Conservation (phyloP, 2,113 vertebrate genomes). For the Mola mola region DNA sequence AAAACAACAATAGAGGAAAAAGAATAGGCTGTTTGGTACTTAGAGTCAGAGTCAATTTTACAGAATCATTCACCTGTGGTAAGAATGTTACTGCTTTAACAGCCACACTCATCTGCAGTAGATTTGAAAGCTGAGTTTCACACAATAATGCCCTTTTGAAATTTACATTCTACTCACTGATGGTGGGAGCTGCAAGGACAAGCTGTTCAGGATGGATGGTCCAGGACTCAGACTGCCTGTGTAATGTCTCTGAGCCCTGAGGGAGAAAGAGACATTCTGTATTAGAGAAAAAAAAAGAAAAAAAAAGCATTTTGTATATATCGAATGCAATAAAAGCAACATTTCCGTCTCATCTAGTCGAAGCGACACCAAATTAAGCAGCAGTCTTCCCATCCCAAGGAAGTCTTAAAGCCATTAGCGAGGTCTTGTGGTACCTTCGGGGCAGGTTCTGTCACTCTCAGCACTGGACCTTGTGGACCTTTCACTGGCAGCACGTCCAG, state of each 20-base stretch:
- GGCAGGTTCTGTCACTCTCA: constrained; percentile 65
- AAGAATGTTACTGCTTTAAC: neutral
- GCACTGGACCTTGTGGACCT: constrained; percentile 87
- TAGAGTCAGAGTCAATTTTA: neutral
- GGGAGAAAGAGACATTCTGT: neutral
- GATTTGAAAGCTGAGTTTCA: neutral
- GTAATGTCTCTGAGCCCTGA: constrained; percentile 51
- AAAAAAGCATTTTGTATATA: too few species aligned
- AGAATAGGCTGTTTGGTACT: too few species aligned
- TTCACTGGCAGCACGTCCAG: constrained; percentile 95
- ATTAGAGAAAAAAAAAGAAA: constrained; percentile 12
- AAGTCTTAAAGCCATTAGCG: neutral
- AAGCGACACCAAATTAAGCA: constrained; percentile 3
- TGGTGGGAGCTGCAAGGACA: constrained; percentile 82
- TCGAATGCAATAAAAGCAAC: neutral
- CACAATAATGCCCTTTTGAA: neutral
- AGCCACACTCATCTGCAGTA: neutral
- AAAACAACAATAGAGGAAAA: constrained; percentile 15
- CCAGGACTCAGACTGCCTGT: constrained; percentile 80
- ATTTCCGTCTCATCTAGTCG: neutral
- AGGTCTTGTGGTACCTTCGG: constrained; percentile 51
- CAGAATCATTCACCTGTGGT: neutral
- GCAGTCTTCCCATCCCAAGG: neutral
- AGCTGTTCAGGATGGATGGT: constrained; percentile 86
- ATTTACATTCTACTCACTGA: constrained; percentile 82